phyloP scores from a whole-genome alignment of 2,888 invertebrate genomes.

The Anagyrus pseudococci region DNA sequence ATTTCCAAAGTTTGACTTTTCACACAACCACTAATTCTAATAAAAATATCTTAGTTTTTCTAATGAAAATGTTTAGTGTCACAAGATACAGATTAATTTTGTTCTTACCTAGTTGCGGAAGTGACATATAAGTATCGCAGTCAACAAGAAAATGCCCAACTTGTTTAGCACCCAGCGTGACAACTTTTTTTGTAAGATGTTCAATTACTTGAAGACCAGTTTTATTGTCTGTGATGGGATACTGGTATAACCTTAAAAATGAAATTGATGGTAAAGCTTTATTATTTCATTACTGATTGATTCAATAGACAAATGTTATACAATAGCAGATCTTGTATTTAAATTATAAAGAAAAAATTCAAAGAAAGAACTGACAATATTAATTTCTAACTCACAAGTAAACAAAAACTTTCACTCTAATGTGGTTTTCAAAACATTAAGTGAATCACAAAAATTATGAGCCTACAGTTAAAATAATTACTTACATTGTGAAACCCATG shows the following conservation, averaged over 20 bases:
- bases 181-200: conserved; percentile 81
- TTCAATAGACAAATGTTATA: conserved; percentile 4
- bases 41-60: no score
- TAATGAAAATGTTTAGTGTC: neutral
- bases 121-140: conserved; percentile 90
- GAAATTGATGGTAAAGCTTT: no score
- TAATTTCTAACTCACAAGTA: no score
- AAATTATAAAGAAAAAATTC: neutral
- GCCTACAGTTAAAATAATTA: no score
- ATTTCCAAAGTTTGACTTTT: no score
- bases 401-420: no score
- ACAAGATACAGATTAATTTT: no score
- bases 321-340: neutral
- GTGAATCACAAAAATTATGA: no score
- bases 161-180: conserved; percentile 85
- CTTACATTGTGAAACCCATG: conserved; percentile 73
- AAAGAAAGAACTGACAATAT: no score
- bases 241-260: conserved; percentile 75
- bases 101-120: conserved; percentile 74
- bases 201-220: conserved; percentile 92
- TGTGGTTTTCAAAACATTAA: no score
- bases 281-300: no score
- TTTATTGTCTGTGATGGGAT: conserved; percentile 85
- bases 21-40: no score
- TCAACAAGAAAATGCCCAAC: conserved; percentile 92